Evolutionary conservation across 2,888 invertebrate genomes (phyloP), one percentile per base, ranked within the genome.

Genomic region (Mamestra brassicae): DNA sequence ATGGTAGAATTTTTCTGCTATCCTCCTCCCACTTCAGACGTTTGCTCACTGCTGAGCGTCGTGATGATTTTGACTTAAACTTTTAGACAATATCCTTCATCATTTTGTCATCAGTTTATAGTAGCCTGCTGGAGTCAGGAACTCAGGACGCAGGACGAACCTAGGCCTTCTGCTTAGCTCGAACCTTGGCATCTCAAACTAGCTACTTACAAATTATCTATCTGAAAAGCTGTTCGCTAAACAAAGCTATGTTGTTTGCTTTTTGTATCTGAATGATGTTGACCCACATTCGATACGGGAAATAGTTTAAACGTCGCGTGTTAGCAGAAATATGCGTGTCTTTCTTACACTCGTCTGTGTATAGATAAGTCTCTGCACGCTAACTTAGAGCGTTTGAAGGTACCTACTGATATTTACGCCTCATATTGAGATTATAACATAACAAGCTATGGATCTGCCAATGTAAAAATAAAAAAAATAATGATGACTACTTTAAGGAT

Each of bases 301-400:
- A 47, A 57, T 38, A 54, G 13, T 13, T 13, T 54, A 54, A 54
- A 60, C 42, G 26, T 70, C 17, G 71, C 78, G 61, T 76, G 71
- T 62, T 62, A 62, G 50, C 42, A 57, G 55, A 55, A 17, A 13
- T n/a, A 77, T 69, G 47, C 54, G 42, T 50, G 60, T 50, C 54
- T 54, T 60, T 34, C 34, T 47, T 57, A 2, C 17, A 17, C 11
- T 47, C 7, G 50, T 45, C 13, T 66, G 47, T 11, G 10, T 60
- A 8, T 55, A 17, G 26, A 13, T n/a, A 0, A 26, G 34, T n/a
- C 0, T 36, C 45, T 5, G 52, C 45, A 70, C 45, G 58, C 50
- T 74, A 45, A 34, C 38, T 10, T 45, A n/a, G 34, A 45, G 47
- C 60, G 52, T 52, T 52, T 52, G 52, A 5, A 52, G 17, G 6